Base-by-base conservation (phyloP, 2,113 vertebrate species). In the Hyperoodon ampullatus region DNA sequence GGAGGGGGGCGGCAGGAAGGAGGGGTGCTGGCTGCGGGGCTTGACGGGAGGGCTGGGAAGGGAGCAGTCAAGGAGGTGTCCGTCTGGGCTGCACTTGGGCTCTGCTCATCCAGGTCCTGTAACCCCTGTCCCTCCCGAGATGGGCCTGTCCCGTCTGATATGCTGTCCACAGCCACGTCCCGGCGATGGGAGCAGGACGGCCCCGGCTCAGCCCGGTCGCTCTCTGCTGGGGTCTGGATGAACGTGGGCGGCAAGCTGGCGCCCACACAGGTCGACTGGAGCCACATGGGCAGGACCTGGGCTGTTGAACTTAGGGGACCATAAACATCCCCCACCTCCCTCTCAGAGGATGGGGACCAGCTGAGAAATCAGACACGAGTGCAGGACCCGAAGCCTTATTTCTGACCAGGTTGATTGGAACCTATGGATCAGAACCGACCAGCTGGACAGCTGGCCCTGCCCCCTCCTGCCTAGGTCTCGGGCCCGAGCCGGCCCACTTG, bases 221-320 rank as follows among this genome's bases (percentile, higher is more conserved):
- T 18, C 2, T 33, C 70, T n/a, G 70, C 13, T n/a, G 42, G 13
- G 9, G 61, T 65, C 47, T 1, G 47, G 74, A 3, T 11, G 63
- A 42, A 3, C 0, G 0, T 42, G 30, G 28, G n/a, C 19, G 1
- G 26, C 0, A 1, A 23, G 47, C 2, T 13, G n/a, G 28, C 26
- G 6, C 8, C 1, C 13, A 26, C 63, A 28, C 50, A n/a, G 63
- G 89, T 13, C 2, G 0, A 33, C 53, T 0, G 26, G 35, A 21
- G 66, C 50, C 1, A 2, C 6, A 4, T 0, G 0, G 33, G 7
- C 16, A 30, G 74, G 7, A 24, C 83, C 44, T 7, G 47, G 63
- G 35, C 50, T n/a, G 65, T 8, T 7, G 35, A 11, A 8, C 9
- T 5, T 1, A 3, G 66, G 42, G 66, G 30, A 23, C 6, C 28